Base-by-base conservation (phyloP, 2,888 invertebrate genomes). In the Rhodophaea formosa region DNA sequence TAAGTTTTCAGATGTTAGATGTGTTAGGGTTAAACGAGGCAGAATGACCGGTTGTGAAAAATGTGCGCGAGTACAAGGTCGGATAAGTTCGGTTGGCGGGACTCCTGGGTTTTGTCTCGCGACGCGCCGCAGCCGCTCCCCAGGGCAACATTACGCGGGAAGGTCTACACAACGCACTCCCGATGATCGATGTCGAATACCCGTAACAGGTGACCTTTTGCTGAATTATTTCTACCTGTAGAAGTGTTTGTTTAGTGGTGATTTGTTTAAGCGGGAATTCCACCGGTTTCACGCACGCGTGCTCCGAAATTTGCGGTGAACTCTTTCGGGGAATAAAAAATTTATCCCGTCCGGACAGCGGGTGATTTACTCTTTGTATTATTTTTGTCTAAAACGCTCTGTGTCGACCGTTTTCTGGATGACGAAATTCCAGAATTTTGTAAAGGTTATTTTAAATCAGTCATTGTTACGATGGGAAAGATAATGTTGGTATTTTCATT, bases 141-240 rank as follows among this genome's bases (percentile, higher is more conserved):
- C 59, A 53, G 89, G 87, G 90, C 74, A 71, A 84, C 88, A 88
- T 90, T 90, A 90, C 81, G 79, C 80, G 82, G 80, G 80, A 79
- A 83, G 86, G 83, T 80, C 85, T 83, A 75, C 81, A 77, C 83
- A 76, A 81, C 88, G 83, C 82, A 86, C 86, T 86, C 86, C 85
- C 84, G 86, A 91, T 91, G 91, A 91, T 91, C 90, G 90, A 91
- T 89, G 89, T 81, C 82, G 86, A 84, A 86, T 82, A 82, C 86
- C 87, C 83, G 84, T 86, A 86, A 89, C 89, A 88, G 86, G 89
- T 91, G 90, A 90, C 90, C 90, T 90, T 88, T 88, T 79, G 70
- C 75, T 88, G 85, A 89, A 90, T 90, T 90, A 90, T 89, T 89
- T 79, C 79, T 86, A 85, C 86, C 86, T 84, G 86, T 84, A 84